Evolutionary conservation across 2,113 vertebrate genomes (phyloP), one percentile per base, ranked within the genome.

Genomic region (Oreocharis arfaki): DNA sequence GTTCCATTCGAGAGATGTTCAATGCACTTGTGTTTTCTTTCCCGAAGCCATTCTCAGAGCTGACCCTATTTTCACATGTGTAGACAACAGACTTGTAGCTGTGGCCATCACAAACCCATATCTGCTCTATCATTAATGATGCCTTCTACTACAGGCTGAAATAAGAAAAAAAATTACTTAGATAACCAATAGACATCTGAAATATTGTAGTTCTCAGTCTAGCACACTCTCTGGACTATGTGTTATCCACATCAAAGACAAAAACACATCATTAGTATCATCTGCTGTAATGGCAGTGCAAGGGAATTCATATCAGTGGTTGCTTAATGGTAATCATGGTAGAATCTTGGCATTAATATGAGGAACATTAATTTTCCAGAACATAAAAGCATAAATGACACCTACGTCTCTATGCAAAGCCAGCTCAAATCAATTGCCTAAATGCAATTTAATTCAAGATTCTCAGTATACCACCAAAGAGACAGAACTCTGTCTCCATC

Each of bases 231-330:
- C 71, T 77, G 64, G 50, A 67, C 49, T 49, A 33, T 35, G 55
- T 84, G 64, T 55, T 78, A 87, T 8, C 52, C 87, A 90, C 87
- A 77, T 87, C 70, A 91, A 94, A 94, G 81, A 82, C 65, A 73
- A 90, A 87, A 65, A 39, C 42, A 55, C 59, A 86, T 82, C 64
- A 87, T 82, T 89, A 93, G 33, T 41, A 52, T 75, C 35, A 67
- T 49, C 86, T 56, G 53, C 53, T 49, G 35, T 6, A 90, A 92
- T 33, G 69, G 74, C 46, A 79, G 57, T 53, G 65, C 44, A 71
- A 78, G 26, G 23, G 16, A 92, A 94, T 80, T 61, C 32, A 39
- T n/a, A 65, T 37, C 73, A 79, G 81, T 47, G 41, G 71, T 39
- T 77, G 71, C 39, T 75, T 88, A 74, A 81, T 52, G 59, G 70